A percentile compares a stretch with the other conserved stretches of the same genome.
These are phyloP conservation scores for Nothocercus nigrocapillus DNA, from an alignment of 2,113 vertebrate genomes.

Conservation along the genomic window DNA sequence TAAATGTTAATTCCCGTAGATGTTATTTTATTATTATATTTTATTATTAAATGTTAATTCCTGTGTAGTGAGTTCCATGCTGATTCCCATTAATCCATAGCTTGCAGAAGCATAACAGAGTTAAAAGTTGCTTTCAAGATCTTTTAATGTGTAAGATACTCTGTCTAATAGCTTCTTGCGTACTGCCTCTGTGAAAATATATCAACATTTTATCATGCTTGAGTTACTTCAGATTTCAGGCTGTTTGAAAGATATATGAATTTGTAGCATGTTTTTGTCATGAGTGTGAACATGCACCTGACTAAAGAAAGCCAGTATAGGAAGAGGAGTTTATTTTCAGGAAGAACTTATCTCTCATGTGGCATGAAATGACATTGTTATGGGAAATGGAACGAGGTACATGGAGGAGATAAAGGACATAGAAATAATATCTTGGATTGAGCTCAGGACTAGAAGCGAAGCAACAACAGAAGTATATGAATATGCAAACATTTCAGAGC, in stretches of 20 bases:
- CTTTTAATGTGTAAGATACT: not conserved
- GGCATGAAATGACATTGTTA: not conserved
- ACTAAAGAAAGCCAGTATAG: not conserved
- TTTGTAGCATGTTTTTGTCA: not conserved
- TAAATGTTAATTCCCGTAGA: not conserved
- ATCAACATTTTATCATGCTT: not conserved
- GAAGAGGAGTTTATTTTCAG: not conserved
- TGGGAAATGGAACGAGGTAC: not conserved
- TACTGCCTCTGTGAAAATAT: not conserved
- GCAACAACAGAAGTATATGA: not conserved
- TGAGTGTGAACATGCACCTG: not conserved
- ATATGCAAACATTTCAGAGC: not conserved
- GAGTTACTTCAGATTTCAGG: not conserved
- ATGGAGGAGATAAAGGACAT: not conserved
- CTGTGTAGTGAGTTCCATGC: not conserved
- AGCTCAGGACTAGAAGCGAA: not conserved
- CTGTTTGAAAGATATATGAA: not conserved
- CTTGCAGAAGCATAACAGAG: not conserved
- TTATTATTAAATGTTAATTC: not conserved
- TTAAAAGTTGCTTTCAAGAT: conserved; percentile 12
- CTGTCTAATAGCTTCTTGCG: not conserved
- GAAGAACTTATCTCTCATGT: not conserved
- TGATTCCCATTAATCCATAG: not conserved
- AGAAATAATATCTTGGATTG: not conserved
- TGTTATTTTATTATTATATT: too few relatives aligned